phyloP scores from a whole-genome alignment of 2,797 vertebrate species.

The Molossus alvarezi region DNA sequence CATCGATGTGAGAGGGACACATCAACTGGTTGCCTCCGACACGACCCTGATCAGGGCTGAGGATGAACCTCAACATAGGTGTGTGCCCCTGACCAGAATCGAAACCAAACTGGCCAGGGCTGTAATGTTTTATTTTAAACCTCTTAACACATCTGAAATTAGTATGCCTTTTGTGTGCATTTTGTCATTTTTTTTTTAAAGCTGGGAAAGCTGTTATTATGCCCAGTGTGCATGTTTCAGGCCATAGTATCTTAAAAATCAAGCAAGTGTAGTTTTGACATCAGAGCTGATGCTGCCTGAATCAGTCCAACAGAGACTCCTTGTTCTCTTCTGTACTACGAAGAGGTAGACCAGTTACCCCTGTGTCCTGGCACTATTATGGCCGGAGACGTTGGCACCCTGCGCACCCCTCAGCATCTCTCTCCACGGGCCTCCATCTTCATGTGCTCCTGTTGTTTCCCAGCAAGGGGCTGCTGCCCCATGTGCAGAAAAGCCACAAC shows the following conservation, averaged over 20 bases:
- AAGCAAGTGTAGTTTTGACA: slow-evolving; percentile 20
- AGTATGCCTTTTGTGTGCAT: slow-evolving; percentile 39
- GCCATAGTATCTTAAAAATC: slow-evolving; percentile 7
- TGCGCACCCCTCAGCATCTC: background rate
- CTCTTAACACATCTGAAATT: slow-evolving; percentile 58
- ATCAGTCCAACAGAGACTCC: background rate
- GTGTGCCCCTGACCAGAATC: too few relatives aligned
- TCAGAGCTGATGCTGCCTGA: background rate
- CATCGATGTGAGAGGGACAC: too few relatives aligned
- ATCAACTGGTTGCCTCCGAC: too few relatives aligned
- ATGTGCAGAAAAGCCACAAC: background rate
- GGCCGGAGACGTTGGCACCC: background rate
- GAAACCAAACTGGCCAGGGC: background rate
- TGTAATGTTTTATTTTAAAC: slow-evolving; percentile 53
- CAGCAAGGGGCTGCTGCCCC: background rate
- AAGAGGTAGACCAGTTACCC: background rate
- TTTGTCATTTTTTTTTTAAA: background rate
- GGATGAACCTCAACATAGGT: too few relatives aligned
- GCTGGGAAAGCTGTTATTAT: slow-evolving; percentile 27
- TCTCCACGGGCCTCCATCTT: background rate
- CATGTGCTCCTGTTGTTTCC: background rate
- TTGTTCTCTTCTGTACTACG: background rate
- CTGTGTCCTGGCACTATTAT: fast-evolving
- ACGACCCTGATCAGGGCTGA: too few relatives aligned
- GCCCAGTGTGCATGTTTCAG: background rate